These are phyloP conservation scores for Bombyx mandarina DNA, from an alignment of 1,140 invertebrate genomes.

Conservation along the genomic window DNA sequence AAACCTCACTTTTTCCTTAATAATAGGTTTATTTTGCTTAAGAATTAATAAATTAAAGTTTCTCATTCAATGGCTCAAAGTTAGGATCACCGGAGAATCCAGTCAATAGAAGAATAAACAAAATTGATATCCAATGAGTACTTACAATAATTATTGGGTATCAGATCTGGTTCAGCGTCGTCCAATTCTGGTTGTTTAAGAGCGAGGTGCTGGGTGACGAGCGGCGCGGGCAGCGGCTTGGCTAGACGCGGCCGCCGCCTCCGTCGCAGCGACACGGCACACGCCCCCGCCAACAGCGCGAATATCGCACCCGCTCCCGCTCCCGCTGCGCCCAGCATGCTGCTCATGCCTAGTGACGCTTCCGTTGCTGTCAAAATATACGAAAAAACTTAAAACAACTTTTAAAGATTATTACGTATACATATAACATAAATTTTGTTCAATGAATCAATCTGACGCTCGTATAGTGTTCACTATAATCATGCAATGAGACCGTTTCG, in stretches of 20 bases:
- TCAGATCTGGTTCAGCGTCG: constrained; percentile 47
- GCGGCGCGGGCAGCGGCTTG: constrained; percentile 28
- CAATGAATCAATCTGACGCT: too few species aligned
- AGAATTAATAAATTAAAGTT: too few species aligned
- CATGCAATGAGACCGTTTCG: too few species aligned
- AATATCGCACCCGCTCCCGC: constrained; percentile 37
- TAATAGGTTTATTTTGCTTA: too few species aligned
- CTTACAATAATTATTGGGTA: constrained; percentile 42
- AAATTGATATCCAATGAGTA: not conserved
- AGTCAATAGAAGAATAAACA: too few species aligned
- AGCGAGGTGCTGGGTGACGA: constrained; percentile 11
- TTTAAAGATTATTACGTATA: too few species aligned
- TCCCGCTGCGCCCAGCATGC: constrained; percentile 37
- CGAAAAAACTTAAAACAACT: too few species aligned
- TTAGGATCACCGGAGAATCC: too few species aligned
- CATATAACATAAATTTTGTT: too few species aligned
- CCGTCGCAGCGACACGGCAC: constrained; percentile 30
- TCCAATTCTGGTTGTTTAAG: constrained; percentile 37
- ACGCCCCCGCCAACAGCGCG: constrained; percentile 32
- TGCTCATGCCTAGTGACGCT: constrained; percentile 35
- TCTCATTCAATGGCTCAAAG: too few species aligned
- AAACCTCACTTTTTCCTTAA: too few species aligned
- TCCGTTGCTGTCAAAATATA: constrained; percentile 31
- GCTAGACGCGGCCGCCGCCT: constrained; percentile 27
- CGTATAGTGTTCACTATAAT: too few species aligned